Conservation (phyloP, 64 coral and sea anemone genomes). For the Porites lutea region DNA sequence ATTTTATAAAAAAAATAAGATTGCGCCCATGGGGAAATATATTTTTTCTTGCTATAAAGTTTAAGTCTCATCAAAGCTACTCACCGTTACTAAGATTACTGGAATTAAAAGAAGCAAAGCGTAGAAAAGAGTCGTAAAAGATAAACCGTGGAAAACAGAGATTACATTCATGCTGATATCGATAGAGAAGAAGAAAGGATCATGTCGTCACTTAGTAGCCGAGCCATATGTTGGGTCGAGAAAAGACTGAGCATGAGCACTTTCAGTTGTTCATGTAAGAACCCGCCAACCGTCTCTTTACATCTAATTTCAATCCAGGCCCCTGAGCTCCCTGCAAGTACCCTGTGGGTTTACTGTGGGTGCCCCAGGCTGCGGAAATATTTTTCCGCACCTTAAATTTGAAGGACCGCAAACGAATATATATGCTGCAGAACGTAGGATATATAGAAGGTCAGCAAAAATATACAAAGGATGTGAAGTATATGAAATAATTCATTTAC, state of each 20-base stretch:
- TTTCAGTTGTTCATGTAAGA: neutral
- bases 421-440: too few relatives aligned
- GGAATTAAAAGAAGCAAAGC: constrained; percentile 21
- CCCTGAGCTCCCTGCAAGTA: too few relatives aligned
- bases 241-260: neutral
- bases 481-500: too few relatives aligned
- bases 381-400: too few relatives aligned
- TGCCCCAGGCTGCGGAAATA: too few relatives aligned
- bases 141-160: neutral
- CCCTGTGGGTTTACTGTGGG: too few relatives aligned
- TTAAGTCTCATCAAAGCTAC: neutral
- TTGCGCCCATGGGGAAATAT: too few relatives aligned
- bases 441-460: too few relatives aligned
- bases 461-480: too few relatives aligned
- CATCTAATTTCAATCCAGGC: too few relatives aligned
- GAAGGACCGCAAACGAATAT: too few relatives aligned
- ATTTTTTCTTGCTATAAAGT: too few relatives aligned
- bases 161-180: neutral
- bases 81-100: neutral
- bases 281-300: neutral
- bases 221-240: neutral
- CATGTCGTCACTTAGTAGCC: neutral
- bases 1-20: neutral
- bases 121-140: constrained; percentile 7
- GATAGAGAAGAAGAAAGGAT: neutral